Evolutionary conservation across 2,797 vertebrate genomes (phyloP).

Genomic region (Acanthornis magna): DNA sequence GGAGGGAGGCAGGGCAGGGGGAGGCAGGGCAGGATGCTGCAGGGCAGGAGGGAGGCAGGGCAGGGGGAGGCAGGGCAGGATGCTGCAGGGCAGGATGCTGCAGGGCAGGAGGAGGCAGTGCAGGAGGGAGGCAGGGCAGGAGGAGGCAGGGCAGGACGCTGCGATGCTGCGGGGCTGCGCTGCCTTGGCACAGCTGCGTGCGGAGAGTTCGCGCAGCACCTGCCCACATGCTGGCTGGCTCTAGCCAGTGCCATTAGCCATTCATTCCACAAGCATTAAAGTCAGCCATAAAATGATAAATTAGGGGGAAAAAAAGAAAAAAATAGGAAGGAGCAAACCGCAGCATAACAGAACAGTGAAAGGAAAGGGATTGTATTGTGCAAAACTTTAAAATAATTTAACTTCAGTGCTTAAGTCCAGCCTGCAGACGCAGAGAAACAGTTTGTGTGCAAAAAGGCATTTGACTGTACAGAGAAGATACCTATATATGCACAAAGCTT

Average conservation of each 20-base stretch:
- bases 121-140: too few relatives aligned
- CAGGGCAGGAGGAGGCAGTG: too few relatives aligned
- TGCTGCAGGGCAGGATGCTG: too few relatives aligned
- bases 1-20: too few relatives aligned
- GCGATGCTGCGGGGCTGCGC: not conserved
- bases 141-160: not conserved
- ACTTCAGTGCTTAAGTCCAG: not conserved
- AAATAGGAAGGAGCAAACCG: not conserved
- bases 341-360: not conserved
- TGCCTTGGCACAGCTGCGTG: not conserved
- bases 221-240: not conserved
- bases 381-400: slow-evolving; percentile 5
- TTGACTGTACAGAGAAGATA: not conserved
- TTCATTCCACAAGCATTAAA: slow-evolving; percentile 6
- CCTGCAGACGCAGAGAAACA: not conserved
- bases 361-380: not conserved
- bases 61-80: too few relatives aligned
- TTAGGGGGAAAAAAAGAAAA: not conserved
- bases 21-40: too few relatives aligned
- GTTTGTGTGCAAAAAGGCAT: not conserved
- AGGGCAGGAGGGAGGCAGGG: too few relatives aligned
- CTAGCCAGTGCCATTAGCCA: slow-evolving; percentile 2
- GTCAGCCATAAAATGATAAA: not conserved
- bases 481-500: not conserved
- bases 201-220: slow-evolving; percentile 11